Percentiles rank a stretch among this genome's conserved stretches.
phyloP scores from a whole-genome alignment of 2,113 vertebrate genomes.

The Cyprinodon tularosa region DNA sequence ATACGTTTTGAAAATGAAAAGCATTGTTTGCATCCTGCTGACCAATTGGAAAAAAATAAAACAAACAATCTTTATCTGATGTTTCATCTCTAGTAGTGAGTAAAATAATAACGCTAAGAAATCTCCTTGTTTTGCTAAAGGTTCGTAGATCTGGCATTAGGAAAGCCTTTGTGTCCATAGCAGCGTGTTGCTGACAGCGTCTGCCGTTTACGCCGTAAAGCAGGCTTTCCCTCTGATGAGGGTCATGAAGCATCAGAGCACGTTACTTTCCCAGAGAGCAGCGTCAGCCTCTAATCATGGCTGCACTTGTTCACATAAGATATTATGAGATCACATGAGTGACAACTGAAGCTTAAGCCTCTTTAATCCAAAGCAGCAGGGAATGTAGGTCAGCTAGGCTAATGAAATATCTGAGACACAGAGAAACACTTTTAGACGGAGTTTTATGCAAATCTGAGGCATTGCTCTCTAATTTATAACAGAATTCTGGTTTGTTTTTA shows the following conservation, averaged over 20 bases:
- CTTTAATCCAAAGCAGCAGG: slow-evolving; percentile 45
- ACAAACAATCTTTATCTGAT: neutral
- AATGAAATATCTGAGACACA: slow-evolving; percentile 55
- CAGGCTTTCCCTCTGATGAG: neutral
- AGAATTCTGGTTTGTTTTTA: neutral
- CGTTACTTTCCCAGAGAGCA: slow-evolving; percentile 9
- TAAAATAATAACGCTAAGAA: too few relatives aligned
- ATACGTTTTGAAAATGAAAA: neutral
- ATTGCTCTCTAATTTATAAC: slow-evolving; percentile 14
- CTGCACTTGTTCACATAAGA: slow-evolving; percentile 21
- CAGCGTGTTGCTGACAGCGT: neutral
- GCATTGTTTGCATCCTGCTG: too few relatives aligned
- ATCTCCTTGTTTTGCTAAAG: too few relatives aligned
- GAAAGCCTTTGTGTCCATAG: neutral
- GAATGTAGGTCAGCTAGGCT: slow-evolving; percentile 51
- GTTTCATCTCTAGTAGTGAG: too few relatives aligned
- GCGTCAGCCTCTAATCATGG: slow-evolving; percentile 26
- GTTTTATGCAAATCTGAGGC: slow-evolving; percentile 7
- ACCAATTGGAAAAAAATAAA: neutral
- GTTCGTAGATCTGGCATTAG: neutral
- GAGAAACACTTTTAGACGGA: slow-evolving; percentile 20
- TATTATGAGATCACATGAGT: slow-evolving; percentile 35
- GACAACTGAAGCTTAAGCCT: slow-evolving; percentile 37
- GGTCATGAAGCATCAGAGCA: slow-evolving; percentile 7
- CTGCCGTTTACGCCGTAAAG: neutral